Evolutionary conservation across 2,888 invertebrate genomes (phyloP).

Genomic region (Didymodactylos carnosus): DNA sequence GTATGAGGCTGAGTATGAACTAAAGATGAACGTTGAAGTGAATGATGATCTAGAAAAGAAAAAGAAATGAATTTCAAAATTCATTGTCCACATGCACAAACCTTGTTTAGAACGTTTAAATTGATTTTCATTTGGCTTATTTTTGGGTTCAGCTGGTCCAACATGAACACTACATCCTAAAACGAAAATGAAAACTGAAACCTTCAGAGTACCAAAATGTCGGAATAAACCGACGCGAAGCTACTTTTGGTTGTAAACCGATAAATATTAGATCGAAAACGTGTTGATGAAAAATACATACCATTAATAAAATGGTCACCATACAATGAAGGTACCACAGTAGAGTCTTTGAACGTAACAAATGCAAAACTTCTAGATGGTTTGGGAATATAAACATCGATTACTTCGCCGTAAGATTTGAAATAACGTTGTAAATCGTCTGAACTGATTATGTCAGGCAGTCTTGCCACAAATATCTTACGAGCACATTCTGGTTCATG

Average conservation of each 20-base stretch:
- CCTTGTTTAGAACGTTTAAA: not conserved
- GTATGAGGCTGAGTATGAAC: no score
- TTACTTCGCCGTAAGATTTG: conserved; percentile 72
- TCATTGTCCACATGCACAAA: no score
- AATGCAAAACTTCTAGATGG: conserved; percentile 55
- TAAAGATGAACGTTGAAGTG: no score
- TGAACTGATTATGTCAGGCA: not conserved
- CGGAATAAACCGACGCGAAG: no score
- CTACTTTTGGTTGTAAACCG: no score
- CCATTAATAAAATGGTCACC: conserved; percentile 11
- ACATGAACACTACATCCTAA: not conserved
- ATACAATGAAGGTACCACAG: conserved; percentile 2
- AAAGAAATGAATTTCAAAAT: no score
- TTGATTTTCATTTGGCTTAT: not conserved
- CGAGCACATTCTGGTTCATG: conserved; percentile 58
- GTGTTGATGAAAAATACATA: not conserved
- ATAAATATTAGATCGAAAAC: not conserved
- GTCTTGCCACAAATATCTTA: conserved; percentile 81
- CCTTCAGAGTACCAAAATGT: no score
- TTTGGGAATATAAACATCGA: conserved; percentile 84
- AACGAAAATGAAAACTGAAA: not conserved
- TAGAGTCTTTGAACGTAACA: conserved; percentile 50
- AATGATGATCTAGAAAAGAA: no score
- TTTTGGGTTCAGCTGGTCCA: not conserved
- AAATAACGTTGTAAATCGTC: conserved; percentile 67